phyloP scores from a whole-genome alignment of 2,797 vertebrate genomes.

The Nothura maculosa region DNA sequence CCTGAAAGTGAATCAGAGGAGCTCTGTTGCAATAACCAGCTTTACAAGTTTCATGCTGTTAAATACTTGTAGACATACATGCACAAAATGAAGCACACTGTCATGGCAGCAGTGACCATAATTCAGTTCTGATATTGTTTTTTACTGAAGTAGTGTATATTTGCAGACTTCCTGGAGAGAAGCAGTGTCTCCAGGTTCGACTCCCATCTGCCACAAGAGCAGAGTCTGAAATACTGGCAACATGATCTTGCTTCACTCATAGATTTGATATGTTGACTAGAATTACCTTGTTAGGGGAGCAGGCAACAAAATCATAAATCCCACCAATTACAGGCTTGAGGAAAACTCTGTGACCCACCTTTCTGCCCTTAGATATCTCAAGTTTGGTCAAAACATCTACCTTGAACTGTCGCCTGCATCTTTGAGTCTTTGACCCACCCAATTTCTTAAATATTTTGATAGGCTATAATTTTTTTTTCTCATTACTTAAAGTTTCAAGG shows the following conservation, averaged over 20 bases:
- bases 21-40: neutral
- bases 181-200: neutral
- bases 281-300: neutral
- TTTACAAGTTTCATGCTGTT: neutral
- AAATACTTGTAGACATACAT: neutral
- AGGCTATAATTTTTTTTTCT: neutral
- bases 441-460: neutral
- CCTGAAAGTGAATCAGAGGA: neutral
- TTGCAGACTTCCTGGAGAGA: neutral
- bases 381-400: conserved; percentile 45
- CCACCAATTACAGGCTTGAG: neutral
- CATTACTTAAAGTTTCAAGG: neutral
- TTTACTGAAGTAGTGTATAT: neutral
- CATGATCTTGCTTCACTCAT: neutral
- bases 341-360: neutral
- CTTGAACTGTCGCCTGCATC: neutral
- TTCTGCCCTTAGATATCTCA: neutral
- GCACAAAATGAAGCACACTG: neutral
- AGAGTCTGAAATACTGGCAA: neutral
- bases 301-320: conserved; percentile 42
- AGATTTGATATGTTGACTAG: neutral
- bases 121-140: neutral
- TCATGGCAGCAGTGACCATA: neutral
- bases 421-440: neutral
- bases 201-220: neutral